A percentile compares a stretch with the other conserved stretches of the same genome.
Conservation (phyloP, 2,888 invertebrate genomes). For the Serripes groenlandicus region DNA sequence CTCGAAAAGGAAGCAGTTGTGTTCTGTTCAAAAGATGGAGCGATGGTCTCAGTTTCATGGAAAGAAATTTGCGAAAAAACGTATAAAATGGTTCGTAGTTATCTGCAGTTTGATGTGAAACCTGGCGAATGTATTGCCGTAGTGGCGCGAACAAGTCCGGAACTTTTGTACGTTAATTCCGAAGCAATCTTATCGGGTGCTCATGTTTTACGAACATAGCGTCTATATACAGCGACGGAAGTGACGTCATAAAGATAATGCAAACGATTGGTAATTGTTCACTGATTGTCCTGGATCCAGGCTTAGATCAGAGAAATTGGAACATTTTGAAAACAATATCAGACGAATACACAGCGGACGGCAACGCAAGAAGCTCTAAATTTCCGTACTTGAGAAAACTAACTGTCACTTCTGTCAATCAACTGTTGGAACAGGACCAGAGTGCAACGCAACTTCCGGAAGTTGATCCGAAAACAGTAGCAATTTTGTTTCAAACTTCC, state of each 20-base stretch:
- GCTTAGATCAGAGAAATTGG: conserved; percentile 26
- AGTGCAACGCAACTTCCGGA: background rate
- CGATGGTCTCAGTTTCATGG: too few relatives aligned
- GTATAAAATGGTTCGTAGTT: too few relatives aligned
- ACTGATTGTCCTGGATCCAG: conserved; percentile 36
- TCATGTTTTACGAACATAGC: too few relatives aligned
- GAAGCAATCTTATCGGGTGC: too few relatives aligned
- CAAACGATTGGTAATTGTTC: conserved; percentile 34
- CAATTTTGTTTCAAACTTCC: conserved; percentile 34
- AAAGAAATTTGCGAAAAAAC: too few relatives aligned
- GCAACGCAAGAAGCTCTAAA: conserved; percentile 10
- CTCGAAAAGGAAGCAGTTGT: too few relatives aligned
- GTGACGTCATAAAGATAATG: conserved; percentile 52
- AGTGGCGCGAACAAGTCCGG: too few relatives aligned
- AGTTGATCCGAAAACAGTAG: background rate
- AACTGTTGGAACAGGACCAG: background rate
- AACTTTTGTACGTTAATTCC: too few relatives aligned
- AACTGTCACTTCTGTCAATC: background rate
- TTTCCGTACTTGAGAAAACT: conserved; percentile 39
- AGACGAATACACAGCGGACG: background rate
- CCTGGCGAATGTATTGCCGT: too few relatives aligned
- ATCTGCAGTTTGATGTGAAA: too few relatives aligned
- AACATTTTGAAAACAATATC: conserved; percentile 25
- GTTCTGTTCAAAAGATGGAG: too few relatives aligned
- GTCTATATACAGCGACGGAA: too few relatives aligned